These are phyloP conservation scores for Dryas iulia DNA, from an alignment of 1,140 invertebrate species.

Conservation along the genomic window DNA sequence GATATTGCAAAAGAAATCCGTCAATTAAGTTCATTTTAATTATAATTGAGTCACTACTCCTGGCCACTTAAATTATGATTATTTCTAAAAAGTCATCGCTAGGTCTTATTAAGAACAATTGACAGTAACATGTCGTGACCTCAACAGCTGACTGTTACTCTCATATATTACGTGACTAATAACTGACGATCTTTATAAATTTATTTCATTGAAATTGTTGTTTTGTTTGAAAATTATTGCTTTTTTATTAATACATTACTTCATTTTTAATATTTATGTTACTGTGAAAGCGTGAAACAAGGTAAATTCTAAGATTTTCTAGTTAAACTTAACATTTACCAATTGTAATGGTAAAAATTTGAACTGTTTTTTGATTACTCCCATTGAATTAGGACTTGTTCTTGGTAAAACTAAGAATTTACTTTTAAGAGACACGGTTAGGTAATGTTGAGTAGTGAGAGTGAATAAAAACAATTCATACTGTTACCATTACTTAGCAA, in stretches of 20 bases:
- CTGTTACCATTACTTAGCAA: too few species aligned
- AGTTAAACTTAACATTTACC: too few species aligned
- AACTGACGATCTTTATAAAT: neutral
- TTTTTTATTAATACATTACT: neutral
- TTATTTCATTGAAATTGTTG: neutral
- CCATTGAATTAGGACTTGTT: too few species aligned
- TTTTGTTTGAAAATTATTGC: neutral
- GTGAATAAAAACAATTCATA: too few species aligned
- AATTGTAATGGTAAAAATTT: too few species aligned
- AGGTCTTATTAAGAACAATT: constrained; percentile 17
- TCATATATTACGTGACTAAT: constrained; percentile 11
- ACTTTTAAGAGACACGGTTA: too few species aligned
- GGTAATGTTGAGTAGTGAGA: too few species aligned
- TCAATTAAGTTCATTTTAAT: neutral
- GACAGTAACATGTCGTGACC: constrained; percentile 17
- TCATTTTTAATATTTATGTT: too few species aligned
- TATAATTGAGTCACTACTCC: neutral
- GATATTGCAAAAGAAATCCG: neutral
- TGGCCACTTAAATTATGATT: constrained; percentile 6
- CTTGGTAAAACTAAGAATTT: too few species aligned
- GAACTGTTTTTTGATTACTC: too few species aligned
- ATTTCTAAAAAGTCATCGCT: constrained; percentile 5
- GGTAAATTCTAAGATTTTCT: too few species aligned
- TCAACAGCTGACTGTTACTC: constrained; percentile 14
- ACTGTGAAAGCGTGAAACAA: too few species aligned